Conservation (phyloP, 2,888 invertebrate species). For the Synergus itoensis region DNA sequence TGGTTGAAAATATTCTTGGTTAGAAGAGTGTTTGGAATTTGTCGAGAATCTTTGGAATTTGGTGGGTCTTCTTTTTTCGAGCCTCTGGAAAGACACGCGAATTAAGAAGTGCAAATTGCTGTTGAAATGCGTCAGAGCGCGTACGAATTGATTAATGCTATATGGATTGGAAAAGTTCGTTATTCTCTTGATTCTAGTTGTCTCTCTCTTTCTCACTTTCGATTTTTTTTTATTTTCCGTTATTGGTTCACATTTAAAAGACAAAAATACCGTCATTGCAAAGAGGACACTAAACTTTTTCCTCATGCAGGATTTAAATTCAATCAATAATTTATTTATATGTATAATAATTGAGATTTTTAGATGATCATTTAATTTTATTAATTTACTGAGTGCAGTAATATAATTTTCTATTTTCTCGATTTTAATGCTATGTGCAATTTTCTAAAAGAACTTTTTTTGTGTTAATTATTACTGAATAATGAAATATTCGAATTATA, state of each 20-base stretch:
- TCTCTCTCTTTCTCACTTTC: conserved; percentile 27
- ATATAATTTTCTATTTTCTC: too few species aligned
- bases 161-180: conserved; percentile 37
- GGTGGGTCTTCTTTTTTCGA: conserved; percentile 18
- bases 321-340: neutral
- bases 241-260: neutral
- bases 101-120: conserved; percentile 6
- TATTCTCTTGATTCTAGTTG: conserved; percentile 1
- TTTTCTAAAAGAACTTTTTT: neutral
- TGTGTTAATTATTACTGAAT: neutral
- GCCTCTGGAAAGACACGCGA: conserved; percentile 15
- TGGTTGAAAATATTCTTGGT: neutral
- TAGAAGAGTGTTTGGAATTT: neutral
- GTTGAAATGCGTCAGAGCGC: neutral
- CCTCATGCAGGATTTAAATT: neutral
- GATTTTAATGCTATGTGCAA: too few species aligned
- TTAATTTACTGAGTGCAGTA: too few species aligned
- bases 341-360: neutral
- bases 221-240: conserved; percentile 7
- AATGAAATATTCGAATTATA: neutral
- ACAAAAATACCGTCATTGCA: neutral
- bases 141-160: conserved; percentile 15
- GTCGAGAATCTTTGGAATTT: conserved; percentile 6
- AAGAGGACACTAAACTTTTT: neutral
- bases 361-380: neutral